These are phyloP conservation scores for Odontophorus gujanensis DNA, from an alignment of 2,113 vertebrate species.

Conservation along the genomic window DNA sequence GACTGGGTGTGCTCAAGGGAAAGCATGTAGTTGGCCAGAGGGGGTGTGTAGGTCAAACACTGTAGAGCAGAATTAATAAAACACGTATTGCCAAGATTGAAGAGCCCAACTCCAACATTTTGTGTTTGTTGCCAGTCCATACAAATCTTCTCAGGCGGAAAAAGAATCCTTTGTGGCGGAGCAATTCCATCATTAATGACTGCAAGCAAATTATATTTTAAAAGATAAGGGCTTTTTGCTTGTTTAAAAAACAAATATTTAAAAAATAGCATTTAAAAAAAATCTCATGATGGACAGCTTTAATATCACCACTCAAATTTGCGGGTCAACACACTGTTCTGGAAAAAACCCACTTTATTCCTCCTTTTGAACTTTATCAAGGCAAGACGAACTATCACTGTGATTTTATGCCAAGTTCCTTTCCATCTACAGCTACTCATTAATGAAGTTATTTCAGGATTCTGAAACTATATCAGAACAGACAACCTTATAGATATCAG, in stretches of 20 bases:
- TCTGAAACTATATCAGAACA: neutral
- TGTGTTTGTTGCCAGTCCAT: slow-evolving; percentile 92
- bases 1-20: slow-evolving; percentile 94
- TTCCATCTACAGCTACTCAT: neutral
- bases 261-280: neutral
- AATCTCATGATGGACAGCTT: fast-evolving
- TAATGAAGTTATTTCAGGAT: neutral
- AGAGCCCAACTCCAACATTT: slow-evolving; percentile 93
- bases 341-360: neutral
- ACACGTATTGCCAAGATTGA: slow-evolving; percentile 96
- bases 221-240: neutral
- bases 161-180: slow-evolving; percentile 91
- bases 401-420: neutral
- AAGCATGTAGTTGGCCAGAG: slow-evolving; percentile 94
- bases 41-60: slow-evolving; percentile 94
- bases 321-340: neutral
- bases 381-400: neutral
- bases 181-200: slow-evolving; percentile 90
- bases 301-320: neutral
- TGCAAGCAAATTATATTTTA: slow-evolving; percentile 35
- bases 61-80: slow-evolving; percentile 96
- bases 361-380: neutral
- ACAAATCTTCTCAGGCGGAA: slow-evolving; percentile 90
- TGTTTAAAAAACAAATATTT: neutral
- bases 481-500: neutral